Percentiles rank a stretch among this genome's conserved stretches.
Evolutionary conservation across 23 tunicate species (phyloP).

Genomic region (Corella eumyota): DNA sequence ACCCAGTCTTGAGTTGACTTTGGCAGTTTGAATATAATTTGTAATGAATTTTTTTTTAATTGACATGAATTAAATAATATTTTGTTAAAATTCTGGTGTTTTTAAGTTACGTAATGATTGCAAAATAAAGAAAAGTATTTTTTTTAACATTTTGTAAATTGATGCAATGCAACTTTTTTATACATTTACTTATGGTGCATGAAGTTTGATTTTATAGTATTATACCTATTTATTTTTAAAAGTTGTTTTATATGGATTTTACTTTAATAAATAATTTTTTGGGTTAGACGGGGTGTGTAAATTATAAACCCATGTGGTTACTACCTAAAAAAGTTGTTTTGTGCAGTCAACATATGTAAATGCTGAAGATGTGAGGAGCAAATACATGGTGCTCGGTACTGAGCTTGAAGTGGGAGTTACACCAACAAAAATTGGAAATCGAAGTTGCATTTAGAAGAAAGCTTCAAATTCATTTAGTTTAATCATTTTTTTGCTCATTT

Average conservation of each 20-base stretch:
- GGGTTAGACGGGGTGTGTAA: too few relatives aligned
- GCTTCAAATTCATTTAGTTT: too few relatives aligned
- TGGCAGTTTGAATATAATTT: neutral
- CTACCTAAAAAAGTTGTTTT: neutral
- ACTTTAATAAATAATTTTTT: too few relatives aligned
- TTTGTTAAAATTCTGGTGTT: neutral
- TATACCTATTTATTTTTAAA: too few relatives aligned
- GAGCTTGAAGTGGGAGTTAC: constrained; percentile 25
- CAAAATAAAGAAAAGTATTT: too few relatives aligned
- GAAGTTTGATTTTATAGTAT: too few relatives aligned
- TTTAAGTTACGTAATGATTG: neutral
- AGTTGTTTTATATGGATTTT: too few relatives aligned
- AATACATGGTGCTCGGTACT: constrained; percentile 30
- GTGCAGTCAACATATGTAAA: constrained; percentile 33
- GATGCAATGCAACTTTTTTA: too few relatives aligned
- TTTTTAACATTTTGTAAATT: too few relatives aligned
- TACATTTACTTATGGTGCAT: too few relatives aligned
- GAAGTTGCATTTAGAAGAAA: constrained; percentile 10
- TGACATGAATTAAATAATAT: neutral
- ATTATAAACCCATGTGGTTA: too few relatives aligned
- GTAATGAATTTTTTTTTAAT: neutral
- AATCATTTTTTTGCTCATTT: too few relatives aligned
- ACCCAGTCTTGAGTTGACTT: neutral
- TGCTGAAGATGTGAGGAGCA: constrained; percentile 42
- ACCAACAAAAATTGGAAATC: constrained; percentile 27